These are phyloP conservation scores for Drosophila funebris DNA, from an alignment of 1,140 invertebrate species.

Conservation along the genomic window DNA sequence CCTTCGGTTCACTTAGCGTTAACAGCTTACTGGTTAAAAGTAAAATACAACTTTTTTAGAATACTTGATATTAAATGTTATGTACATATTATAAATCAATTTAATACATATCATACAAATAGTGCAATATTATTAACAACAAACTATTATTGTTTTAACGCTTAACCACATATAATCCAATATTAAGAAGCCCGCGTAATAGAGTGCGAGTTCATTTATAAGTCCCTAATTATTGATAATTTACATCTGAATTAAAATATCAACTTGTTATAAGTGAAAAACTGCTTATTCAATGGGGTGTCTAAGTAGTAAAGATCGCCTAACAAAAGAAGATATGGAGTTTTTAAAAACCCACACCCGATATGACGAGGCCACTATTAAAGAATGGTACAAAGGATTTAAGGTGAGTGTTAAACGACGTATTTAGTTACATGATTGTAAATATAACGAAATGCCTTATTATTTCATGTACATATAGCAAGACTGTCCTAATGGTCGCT, in stretches of 20 bases:
- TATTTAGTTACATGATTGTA: conserved; percentile 3
- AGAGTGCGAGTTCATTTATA: conserved; percentile 45
- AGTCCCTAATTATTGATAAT: conserved; percentile 50
- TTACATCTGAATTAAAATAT: conserved; percentile 47
- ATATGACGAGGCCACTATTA: conserved; percentile 98
- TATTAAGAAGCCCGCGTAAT: conserved; percentile 58
- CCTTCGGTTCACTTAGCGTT: conserved; percentile 72
- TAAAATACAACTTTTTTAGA: conserved; percentile 56
- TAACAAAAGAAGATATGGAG: conserved; percentile 98
- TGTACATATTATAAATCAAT: conserved; percentile 54
- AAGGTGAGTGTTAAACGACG: conserved; percentile 88
- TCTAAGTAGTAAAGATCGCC: conserved; percentile 96
- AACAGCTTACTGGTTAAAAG: conserved; percentile 70
- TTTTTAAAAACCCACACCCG: conserved; percentile 97
- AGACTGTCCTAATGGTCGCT: conserved; percentile 99
- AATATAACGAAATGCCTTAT: conserved; percentile 30
- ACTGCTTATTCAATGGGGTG: conserved; percentile 89
- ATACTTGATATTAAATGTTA: conserved; percentile 52
- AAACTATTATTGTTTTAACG: conserved; percentile 62
- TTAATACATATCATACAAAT: conserved; percentile 69
- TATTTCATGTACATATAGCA: conserved; percentile 87
- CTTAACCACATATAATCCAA: conserved; percentile 39
- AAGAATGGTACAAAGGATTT: conserved; percentile 99
- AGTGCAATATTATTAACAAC: conserved; percentile 61
- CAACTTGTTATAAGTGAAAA: conserved; percentile 67